Base-by-base conservation (phyloP, 2,797 vertebrate species). In the Zalophus californianus region DNA sequence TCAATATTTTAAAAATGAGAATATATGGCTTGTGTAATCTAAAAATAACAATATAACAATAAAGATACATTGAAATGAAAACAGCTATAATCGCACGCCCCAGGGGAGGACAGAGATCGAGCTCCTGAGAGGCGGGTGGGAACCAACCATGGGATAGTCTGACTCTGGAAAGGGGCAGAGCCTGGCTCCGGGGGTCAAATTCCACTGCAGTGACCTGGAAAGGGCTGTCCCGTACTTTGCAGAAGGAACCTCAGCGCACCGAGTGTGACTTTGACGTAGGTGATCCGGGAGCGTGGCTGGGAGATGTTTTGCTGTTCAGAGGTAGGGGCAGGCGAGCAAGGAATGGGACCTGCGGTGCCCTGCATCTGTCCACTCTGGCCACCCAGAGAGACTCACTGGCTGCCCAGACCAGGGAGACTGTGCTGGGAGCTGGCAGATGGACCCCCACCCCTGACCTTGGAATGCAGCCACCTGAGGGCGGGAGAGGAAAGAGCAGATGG, bases 131-230 rank as follows among this genome's bases (percentile, higher is more conserved):
- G 14, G 15, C 2, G 1, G 52, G 9, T 20, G 48, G 73, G 78
- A 80, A 41, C 18, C 7, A n/a, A 10, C 35, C 6, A 0, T 2
- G 44, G 58, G 15, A 21, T 15, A 78, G 62, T 14, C 52, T 23
- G 54, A 35, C 41, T 50, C 72, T 38, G 35, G 23, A 4, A 86
- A 23, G 16, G 50, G 8, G 44, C 48, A 38, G 56, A 83, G 75
- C 70, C 12, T 1, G 15, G 68, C 25, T 82, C n/a, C 52, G 1
- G 78, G 86, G 93, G 93, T 95, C 96, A 96, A 35, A 94, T 96
- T 96, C 97, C 92, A 87, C 80, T 38, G 80, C 95, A 78, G 70
- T 96, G 95, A 97, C 96, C 97, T 96, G 96, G 89, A 97, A 97
- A 92, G 50, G 87, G 32, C 84, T 41, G 29, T 48, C 58, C 2